Evolutionary conservation across 1,140 invertebrate genomes (phyloP), one percentile per base, ranked within the genome.

Genomic region (Ctenoplectra terminalis): DNA sequence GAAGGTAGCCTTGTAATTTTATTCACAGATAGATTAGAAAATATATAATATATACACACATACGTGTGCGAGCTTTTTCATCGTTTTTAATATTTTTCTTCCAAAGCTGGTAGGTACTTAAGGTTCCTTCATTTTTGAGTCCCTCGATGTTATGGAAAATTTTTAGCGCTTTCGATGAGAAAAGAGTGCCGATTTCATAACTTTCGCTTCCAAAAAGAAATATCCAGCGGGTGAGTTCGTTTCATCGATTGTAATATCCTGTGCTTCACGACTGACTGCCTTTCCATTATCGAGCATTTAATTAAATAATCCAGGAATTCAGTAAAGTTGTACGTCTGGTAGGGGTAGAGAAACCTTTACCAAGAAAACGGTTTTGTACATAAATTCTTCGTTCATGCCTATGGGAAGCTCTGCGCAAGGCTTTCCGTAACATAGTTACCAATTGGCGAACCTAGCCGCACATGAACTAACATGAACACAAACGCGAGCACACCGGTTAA

Each of bases 281-380:
- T 83, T 82, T 86, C 70, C 85, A 82, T 87, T 86, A 87, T 29
- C 84, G 73, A 63, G 70, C 82, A 82, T 63, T 86, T 86, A 87
- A 87, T 87, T 86, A 86, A 86, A 86, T 86, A 86, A 87, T 86
- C 80, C 61, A 52, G 29, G 75, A 74, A 77, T 83, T 74, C 74
- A 31, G 40, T 50, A 50, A 85, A 82, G 84, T 83, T 82, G 58
- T 56, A 78, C 63, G 61, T 82, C 75, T 79, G 82, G 61, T 54
- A 74, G 67, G 71, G 66, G 6, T 50, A 46, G 54, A 11, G 29
- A 8, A 5, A 17, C 64, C 73, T 73, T 81, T 66, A 56, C 54
- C 58, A 43, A 52, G 60, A 54, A 48, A 85, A 48, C 83, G 58
- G 52, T 60, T 37, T 31, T 56, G 58, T 85, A 86, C n/a, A n/a